phyloP scores from a whole-genome alignment of 2,888 invertebrate species.

The Synergus umbraculus region DNA sequence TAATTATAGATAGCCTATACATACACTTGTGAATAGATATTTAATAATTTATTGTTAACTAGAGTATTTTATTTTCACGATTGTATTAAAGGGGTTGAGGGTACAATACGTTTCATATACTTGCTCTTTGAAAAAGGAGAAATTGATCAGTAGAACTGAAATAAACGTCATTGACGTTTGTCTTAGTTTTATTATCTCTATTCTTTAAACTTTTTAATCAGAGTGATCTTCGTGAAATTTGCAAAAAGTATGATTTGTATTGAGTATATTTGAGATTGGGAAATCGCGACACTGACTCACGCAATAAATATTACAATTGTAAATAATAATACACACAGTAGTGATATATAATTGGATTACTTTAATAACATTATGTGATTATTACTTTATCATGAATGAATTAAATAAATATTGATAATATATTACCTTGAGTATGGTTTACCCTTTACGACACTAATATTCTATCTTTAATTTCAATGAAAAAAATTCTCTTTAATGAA shows the following conservation, averaged over 20 bases:
- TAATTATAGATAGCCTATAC: slow-evolving; percentile 59
- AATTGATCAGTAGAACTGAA: neutral
- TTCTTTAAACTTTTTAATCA: neutral
- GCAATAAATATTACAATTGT: slow-evolving; percentile 60
- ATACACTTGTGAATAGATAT: slow-evolving; percentile 76
- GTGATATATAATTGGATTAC: slow-evolving; percentile 68
- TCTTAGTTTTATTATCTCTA: neutral
- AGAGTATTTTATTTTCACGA: slow-evolving; percentile 68
- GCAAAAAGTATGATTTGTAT: neutral
- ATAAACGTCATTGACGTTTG: slow-evolving; percentile 1
- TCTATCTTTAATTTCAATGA: too few species aligned
- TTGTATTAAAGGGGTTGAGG: slow-evolving; percentile 70
- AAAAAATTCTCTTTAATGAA: neutral
- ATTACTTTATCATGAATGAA: slow-evolving; percentile 72
- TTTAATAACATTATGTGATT: slow-evolving; percentile 75
- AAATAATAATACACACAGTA: slow-evolving; percentile 69
- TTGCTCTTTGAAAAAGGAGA: slow-evolving; percentile 28
- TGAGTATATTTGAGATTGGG: slow-evolving; percentile 49
- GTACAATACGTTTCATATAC: slow-evolving; percentile 65
- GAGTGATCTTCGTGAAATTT: neutral
- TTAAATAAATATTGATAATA: slow-evolving; percentile 73
- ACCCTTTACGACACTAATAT: neutral
- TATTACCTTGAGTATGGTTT: slow-evolving; percentile 49
- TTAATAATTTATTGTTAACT: slow-evolving; percentile 76
- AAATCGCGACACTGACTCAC: slow-evolving; percentile 48